A percentile compares a stretch with the other conserved stretches of the same genome.
Conservation (phyloP, 2,797 vertebrate species). For the Distichodus sexfasciatus region DNA sequence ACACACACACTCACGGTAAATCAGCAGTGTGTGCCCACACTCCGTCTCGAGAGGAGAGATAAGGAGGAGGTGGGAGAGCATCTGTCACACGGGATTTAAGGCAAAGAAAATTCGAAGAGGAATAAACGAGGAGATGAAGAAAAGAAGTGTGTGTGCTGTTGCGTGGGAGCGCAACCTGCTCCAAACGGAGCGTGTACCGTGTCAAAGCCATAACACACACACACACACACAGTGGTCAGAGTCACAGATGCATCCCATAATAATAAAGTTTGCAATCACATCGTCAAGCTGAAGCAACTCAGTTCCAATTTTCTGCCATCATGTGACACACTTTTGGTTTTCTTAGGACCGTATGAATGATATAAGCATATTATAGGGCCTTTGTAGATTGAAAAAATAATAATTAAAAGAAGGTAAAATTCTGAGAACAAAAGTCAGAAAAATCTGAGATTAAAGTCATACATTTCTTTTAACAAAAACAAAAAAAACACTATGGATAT, state of each 20-base stretch:
- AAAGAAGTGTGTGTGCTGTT: background rate
- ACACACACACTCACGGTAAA: slow-evolving; percentile 35
- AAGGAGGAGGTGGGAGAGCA: slow-evolving; percentile 55
- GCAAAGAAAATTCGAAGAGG: slow-evolving; percentile 18
- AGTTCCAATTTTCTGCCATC: too few species aligned
- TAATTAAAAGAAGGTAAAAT: too few species aligned
- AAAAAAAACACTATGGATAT: too few species aligned
- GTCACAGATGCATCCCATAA: background rate
- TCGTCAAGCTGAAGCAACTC: background rate
- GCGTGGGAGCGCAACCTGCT: background rate
- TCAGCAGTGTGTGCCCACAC: slow-evolving; percentile 47
- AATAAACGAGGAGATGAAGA: background rate
- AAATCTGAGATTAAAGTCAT: too few species aligned
- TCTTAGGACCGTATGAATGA: too few species aligned
- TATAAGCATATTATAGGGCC: too few species aligned
- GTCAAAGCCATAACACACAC: background rate
- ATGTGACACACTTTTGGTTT: too few species aligned
- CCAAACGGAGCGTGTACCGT: background rate
- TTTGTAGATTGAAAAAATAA: too few species aligned
- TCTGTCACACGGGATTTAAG: slow-evolving; percentile 42
- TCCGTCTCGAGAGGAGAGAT: slow-evolving; percentile 51
- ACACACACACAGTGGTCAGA: background rate
- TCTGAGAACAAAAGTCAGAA: too few species aligned
- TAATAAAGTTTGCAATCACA: background rate
- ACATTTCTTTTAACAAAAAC: too few species aligned